phyloP scores from a whole-genome alignment of 2,113 vertebrate species.

The Poecilia latipinna region DNA sequence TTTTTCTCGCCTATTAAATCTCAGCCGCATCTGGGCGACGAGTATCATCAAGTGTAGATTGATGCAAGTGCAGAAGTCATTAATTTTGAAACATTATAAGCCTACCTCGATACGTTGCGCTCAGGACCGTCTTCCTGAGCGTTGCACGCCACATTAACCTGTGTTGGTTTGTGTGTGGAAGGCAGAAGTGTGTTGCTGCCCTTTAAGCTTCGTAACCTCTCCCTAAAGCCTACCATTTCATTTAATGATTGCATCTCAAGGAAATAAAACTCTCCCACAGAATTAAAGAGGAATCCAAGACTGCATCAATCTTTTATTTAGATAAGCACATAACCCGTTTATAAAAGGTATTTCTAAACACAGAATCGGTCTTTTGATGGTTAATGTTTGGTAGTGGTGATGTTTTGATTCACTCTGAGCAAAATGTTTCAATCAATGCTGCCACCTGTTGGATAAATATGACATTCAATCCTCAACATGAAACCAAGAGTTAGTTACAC shows the following conservation, averaged over 20 bases:
- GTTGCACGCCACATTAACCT: slow-evolving; percentile 1
- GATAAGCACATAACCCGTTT: slow-evolving; percentile 8
- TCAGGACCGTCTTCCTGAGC: neutral
- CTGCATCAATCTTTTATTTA: neutral
- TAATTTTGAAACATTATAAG: neutral
- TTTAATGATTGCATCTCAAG: slow-evolving; percentile 2
- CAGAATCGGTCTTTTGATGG: slow-evolving; percentile 4
- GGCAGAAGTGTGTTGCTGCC: neutral
- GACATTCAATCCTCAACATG: neutral
- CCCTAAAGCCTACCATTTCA: neutral
- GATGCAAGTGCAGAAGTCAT: slow-evolving; percentile 3
- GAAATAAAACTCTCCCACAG: neutral
- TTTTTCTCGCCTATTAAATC: slow-evolving; percentile 19
- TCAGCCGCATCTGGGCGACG: slow-evolving; percentile 4
- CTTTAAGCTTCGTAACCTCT: slow-evolving; percentile 1
- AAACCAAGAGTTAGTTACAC: neutral
- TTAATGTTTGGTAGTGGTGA: neutral
- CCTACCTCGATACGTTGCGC: neutral
- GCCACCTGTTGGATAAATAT: slow-evolving; percentile 53
- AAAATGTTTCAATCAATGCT: slow-evolving; percentile 27
- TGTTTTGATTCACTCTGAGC: neutral
- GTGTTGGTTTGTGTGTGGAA: neutral
- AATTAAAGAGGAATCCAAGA: slow-evolving; percentile 10
- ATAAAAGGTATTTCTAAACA: neutral
- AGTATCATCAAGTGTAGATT: neutral